These are phyloP conservation scores for Peromyscus maniculatus DNA, from an alignment of 2,113 vertebrate species.

Conservation along the genomic window DNA sequence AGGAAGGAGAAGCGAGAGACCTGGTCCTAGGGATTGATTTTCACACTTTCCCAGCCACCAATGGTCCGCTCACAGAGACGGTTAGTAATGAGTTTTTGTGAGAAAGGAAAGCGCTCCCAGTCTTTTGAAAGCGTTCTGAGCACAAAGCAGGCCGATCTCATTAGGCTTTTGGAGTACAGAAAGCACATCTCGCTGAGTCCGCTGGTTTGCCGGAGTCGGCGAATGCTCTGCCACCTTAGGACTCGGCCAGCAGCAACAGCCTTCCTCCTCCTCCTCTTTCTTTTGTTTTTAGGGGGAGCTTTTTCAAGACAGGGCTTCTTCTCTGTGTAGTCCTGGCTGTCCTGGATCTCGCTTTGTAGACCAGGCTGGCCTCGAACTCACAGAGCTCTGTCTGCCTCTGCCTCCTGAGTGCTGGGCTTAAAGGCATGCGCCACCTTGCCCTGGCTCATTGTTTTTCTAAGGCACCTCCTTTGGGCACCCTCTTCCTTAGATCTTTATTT, in stretches of 20 bases:
- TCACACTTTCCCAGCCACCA: constrained; percentile 63
- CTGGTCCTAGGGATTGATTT: constrained; percentile 86
- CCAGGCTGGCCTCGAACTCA: not conserved
- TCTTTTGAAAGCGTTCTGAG: constrained; percentile 70
- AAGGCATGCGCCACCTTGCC: not conserved
- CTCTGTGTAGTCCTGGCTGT: not conserved
- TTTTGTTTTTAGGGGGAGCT: not conserved
- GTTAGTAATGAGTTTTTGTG: constrained; percentile 91
- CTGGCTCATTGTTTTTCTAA: not conserved
- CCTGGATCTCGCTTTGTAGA: not conserved
- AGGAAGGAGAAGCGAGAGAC: constrained; percentile 79
- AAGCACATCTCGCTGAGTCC: not conserved
- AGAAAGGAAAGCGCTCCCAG: constrained; percentile 86
- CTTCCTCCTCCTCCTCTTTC: not conserved
- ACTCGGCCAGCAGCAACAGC: not conserved
- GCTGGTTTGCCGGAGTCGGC: not conserved
- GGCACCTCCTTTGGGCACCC: not conserved
- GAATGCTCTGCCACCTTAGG: not conserved
- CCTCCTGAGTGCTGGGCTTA: not conserved
- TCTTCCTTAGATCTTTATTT: not conserved
- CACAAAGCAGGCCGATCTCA: not conserved
- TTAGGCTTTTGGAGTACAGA: not conserved
- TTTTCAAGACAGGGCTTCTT: not conserved
- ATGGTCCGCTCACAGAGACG: constrained; percentile 85
- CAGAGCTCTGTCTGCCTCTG: not conserved